phyloP scores from a whole-genome alignment of 1,140 invertebrate genomes.

The Anastrepha ludens region DNA sequence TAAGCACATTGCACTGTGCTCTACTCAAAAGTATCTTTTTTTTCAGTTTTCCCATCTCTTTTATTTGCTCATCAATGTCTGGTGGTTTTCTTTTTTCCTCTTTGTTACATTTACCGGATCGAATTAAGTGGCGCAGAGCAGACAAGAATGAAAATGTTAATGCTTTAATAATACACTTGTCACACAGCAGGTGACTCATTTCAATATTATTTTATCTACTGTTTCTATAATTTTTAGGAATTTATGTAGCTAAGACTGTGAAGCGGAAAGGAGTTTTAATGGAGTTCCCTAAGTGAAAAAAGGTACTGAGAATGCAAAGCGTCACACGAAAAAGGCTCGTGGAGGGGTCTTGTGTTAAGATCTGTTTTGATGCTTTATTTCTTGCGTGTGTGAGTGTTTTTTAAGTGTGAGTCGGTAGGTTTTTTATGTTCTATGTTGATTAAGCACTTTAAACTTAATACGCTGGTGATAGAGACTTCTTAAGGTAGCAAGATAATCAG shows the following conservation, averaged over 20 bases:
- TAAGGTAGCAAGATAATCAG: too few species aligned
- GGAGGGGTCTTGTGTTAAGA: too few species aligned
- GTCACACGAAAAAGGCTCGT: background rate
- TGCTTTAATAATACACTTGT: slow-evolving; percentile 18
- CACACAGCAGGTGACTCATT: slow-evolving; percentile 3
- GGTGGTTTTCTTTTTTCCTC: background rate
- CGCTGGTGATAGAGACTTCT: too few species aligned
- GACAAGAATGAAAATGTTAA: background rate
- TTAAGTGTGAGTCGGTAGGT: too few species aligned
- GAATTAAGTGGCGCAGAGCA: background rate
- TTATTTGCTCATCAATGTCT: background rate
- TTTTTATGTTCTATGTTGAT: too few species aligned
- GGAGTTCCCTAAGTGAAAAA: background rate
- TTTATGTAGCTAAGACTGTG: too few species aligned
- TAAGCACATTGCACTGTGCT: too few species aligned
- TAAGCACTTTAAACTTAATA: too few species aligned
- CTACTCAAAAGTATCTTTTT: too few species aligned
- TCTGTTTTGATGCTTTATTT: too few species aligned
- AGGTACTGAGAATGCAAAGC: background rate
- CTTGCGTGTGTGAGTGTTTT: too few species aligned
- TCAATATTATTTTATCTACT: background rate
- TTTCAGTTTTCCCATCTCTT: background rate
- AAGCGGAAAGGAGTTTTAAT: background rate
- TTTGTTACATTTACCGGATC: background rate
- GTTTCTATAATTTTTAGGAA: background rate